phyloP scores from a whole-genome alignment of 1,140 invertebrate species.

The Portunus trituberculatus region DNA sequence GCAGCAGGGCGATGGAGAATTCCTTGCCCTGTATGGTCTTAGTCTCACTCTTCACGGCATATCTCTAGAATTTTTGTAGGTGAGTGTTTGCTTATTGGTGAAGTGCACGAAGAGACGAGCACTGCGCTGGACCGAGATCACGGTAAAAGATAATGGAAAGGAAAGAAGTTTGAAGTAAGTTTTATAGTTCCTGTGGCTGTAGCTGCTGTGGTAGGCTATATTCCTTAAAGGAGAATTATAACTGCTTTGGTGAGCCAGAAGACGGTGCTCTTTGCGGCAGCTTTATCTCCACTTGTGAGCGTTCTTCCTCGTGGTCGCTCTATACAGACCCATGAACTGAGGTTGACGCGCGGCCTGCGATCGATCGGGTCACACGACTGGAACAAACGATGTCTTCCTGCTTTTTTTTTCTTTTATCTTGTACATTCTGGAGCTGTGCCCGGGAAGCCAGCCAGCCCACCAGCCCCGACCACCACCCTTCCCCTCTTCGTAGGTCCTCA shows the following conservation, averaged over 20 bases:
- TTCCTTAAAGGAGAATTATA: neutral
- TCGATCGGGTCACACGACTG: constrained; percentile 29
- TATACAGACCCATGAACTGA: neutral
- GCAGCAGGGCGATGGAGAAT: neutral
- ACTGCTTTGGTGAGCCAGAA: neutral
- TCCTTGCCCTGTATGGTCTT: neutral
- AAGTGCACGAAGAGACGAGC: neutral
- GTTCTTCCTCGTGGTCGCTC: neutral
- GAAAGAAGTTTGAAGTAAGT: neutral
- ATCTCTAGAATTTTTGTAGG: no score
- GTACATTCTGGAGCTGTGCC: constrained; percentile 31
- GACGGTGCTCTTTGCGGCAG: neutral
- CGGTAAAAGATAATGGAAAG: neutral
- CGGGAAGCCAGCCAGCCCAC: neutral
- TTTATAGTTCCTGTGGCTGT: neutral
- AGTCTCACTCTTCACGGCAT: neutral
- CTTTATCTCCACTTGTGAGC: neutral
- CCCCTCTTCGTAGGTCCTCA: neutral
- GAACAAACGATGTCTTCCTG: neutral
- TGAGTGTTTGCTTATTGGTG: neutral
- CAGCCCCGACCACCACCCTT: neutral
- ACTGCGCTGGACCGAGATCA: neutral
- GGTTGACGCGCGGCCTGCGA: neutral
- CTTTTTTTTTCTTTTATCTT: constrained; percentile 5
- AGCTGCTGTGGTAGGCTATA: neutral